These are phyloP conservation scores for Sarcophaga caerulescens DNA, from an alignment of 2,888 invertebrate genomes.

Conservation along the genomic window DNA sequence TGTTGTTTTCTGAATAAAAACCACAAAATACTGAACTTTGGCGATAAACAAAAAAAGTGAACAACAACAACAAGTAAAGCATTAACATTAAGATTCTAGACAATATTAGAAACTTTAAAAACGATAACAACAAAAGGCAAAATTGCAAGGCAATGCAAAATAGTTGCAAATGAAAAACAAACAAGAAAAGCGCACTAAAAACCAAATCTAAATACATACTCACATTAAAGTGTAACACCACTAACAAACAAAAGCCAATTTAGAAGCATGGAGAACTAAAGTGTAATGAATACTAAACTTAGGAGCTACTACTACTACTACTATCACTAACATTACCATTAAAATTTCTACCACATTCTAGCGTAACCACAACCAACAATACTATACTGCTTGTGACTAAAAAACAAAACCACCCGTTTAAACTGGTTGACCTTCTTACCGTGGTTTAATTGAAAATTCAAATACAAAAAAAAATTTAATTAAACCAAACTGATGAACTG, in stretches of 20 bases:
- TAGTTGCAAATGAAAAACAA: background rate
- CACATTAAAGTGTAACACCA: background rate
- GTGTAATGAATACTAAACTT: background rate
- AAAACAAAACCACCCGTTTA: constrained; percentile 27
- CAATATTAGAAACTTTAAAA: constrained; percentile 13
- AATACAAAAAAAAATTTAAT: constrained; percentile 1
- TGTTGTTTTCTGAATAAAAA: background rate
- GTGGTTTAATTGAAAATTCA: constrained; percentile 28
- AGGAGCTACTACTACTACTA: background rate
- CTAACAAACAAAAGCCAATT: background rate
- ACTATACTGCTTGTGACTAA: background rate
- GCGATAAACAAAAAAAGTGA: no score
- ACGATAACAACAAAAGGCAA: background rate
- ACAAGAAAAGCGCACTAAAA: background rate
- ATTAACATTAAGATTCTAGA: constrained; percentile 44
- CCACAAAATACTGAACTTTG: constrained; percentile 7
- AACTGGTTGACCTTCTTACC: constrained; percentile 60
- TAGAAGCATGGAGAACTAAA: constrained; percentile 13
- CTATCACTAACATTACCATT: background rate
- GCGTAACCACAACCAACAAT: background rate
- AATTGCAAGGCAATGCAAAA: background rate
- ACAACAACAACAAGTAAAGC: background rate
- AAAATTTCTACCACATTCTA: background rate
- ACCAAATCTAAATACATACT: background rate
- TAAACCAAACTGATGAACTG: constrained; percentile 40